Evolutionary conservation across 2,888 invertebrate species (phyloP), one percentile per base, ranked within the genome.

Genomic region (Zygothrica quintamaculata): DNA sequence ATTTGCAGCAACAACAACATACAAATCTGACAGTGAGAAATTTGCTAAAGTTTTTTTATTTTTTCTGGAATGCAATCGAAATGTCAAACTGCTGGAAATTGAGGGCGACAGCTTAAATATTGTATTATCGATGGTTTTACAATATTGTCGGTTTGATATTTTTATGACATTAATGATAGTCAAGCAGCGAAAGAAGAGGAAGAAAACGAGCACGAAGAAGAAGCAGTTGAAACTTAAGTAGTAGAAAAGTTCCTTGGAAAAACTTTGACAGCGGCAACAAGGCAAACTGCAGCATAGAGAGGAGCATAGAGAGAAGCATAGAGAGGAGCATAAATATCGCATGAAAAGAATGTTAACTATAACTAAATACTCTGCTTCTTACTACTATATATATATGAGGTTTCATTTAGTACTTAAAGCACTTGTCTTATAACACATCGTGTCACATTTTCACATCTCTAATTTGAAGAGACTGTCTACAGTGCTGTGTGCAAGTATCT

Each of bases 111-210:
- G 52, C 65, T 52, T 51, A 74, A 76, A 73, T 74, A 70, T 81
- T 77, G 75, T 71, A 74, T 67, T 82, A 84, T 79, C 61, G 77
- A 77, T 77, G 65, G 62, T 48, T 57, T 79, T 71, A 69, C 77
- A 81, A 72, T 74, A 81, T 74, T 84, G 76, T 65, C 79, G 74
- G 77, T 72, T 77, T 25, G 76, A 52, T 58, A 74, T 62, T 72
- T 72, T 70, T 77, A 50, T 65, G 82, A 82, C 82, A 84, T 67
- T 81, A 79, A 81, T 84, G 79, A 74, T 70, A 76, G 59, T 60
- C 50, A 33, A 53, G 51, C 36, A 34, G n/a, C n/a, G n/a, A n/a
- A n/a, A n/a, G n/a, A n/a, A n/a, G n/a, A n/a, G n/a, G n/a, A n/a
- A n/a, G n/a, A n/a, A n/a, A n/a, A n/a, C n/a, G n/a, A n/a, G n/a